Percentiles rank a stretch among this genome's conserved stretches.
Evolutionary conservation across 92 coral and sea anemone species (phyloP).

Genomic region (Phenganax subtilis): DNA sequence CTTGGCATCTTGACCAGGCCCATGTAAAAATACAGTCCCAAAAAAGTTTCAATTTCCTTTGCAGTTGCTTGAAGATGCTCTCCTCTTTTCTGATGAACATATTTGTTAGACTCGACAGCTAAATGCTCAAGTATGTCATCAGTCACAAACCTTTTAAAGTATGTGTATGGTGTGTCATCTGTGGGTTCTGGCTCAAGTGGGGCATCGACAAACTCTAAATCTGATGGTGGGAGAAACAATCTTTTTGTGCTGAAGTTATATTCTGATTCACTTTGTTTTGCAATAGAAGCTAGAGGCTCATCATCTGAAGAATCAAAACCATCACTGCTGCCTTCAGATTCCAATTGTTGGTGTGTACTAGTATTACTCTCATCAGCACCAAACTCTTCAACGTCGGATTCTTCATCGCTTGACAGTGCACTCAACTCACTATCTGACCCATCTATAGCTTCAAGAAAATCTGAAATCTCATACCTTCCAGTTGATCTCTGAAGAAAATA

Average conservation of each 20-base stretch:
- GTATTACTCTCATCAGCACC: neutral
- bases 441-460: neutral
- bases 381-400: neutral
- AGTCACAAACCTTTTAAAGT: constrained; percentile 17
- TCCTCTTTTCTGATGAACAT: constrained; percentile 1
- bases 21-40: constrained; percentile 17
- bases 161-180: neutral
- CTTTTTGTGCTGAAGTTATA: neutral
- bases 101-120: constrained; percentile 10
- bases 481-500: neutral
- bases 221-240: constrained; percentile 6
- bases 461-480: neutral
- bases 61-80: constrained; percentile 14
- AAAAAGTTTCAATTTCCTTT: constrained; percentile 3
- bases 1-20: constrained; percentile 6
- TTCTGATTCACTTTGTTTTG: neutral
- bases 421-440: constrained; percentile 5
- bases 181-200: neutral
- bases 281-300: constrained; percentile 1
- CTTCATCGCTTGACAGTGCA: neutral
- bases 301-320: constrained; percentile 4
- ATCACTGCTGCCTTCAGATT: neutral
- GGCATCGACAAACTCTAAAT: constrained; percentile 4
- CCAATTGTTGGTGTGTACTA: neutral
- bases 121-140: constrained; percentile 8